Evolutionary conservation across 2,888 invertebrate genomes (phyloP).

Genomic region (Heliconius cydno): DNA sequence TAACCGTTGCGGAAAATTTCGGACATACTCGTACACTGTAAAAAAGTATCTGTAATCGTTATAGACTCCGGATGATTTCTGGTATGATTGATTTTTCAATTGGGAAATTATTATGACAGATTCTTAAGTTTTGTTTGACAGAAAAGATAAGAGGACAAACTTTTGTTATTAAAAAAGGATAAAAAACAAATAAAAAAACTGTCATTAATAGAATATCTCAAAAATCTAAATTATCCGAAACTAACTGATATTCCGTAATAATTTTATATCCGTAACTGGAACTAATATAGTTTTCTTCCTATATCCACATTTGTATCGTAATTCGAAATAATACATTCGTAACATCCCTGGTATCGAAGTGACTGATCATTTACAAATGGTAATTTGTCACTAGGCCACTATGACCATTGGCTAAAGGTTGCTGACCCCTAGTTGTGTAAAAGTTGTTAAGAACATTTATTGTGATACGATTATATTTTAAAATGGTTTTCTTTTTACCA

Average conservation of each 20-base stretch:
- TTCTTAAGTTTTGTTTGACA: not conserved
- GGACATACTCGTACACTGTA: too few relatives aligned
- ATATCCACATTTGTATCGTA: not conserved
- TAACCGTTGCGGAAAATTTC: not conserved
- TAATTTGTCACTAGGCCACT: not conserved
- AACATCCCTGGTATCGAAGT: not conserved
- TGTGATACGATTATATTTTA: not conserved
- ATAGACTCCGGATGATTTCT: not conserved
- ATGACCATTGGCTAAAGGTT: not conserved
- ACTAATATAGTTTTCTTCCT: too few relatives aligned
- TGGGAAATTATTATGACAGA: not conserved
- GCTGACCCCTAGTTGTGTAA: constrained; percentile 1
- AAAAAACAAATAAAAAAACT: not conserved
- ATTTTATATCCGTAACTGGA: too few relatives aligned
- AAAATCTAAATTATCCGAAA: too few relatives aligned
- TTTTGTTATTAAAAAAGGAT: not conserved
- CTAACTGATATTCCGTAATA: too few relatives aligned
- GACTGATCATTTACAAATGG: not conserved
- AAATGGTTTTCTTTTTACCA: not conserved
- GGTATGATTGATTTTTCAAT: not conserved
- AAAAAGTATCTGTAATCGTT: not conserved
- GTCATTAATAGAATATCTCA: too few relatives aligned
- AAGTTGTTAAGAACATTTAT: not conserved
- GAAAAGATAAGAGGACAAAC: not conserved
- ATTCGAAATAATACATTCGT: not conserved